Evolutionary conservation across 2,888 invertebrate species (phyloP), one percentile per base, ranked within the genome.

Genomic region (Macrosiphum euphorbiae): DNA sequence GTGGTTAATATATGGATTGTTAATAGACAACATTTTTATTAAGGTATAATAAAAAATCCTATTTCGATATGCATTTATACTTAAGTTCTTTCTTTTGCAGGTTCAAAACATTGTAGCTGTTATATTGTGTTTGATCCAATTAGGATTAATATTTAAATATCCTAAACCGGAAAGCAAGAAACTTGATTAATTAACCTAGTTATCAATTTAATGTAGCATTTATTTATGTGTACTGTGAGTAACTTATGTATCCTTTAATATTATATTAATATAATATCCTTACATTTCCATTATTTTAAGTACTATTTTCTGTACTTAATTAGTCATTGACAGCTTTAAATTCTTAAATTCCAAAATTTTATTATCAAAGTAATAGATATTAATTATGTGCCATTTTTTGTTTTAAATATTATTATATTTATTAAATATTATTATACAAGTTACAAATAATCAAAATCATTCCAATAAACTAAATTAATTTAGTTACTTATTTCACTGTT

Each of bases 1-100:
- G 95, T 99, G 98, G 98, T 96, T 98, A 92, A 95, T 98, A 0
- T 98, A 98, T 96, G 98, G 98, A n/a, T 96, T 97, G 95, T 97
- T 98, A 89, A 96, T 98, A 94, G 96, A 97, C 95, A 98, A 98
- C 96, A 95, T 96, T 94, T 98, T 98, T 96, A 96, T 98, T 95
- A 96, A 98, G 95, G 98, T 94, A 61, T 35, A 55, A 28, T 87
- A n/a, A 8, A 50, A 35, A 41, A 55, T 61, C 0, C 11, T 16
- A n/a, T 28, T n/a, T 67, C 13, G 78, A 20, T 24, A 50, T 52
- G 16, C 58, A 47, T 98, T 91, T 67, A 11, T 88, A 88, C 52
- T 91, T 44, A 50, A 16, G 10, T 94, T 90, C 94, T 94, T 95
- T 95, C 67, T 95, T 95, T 96, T 96, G 94, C 96, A 98, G 98